Evolutionary conservation across 2,797 vertebrate genomes (phyloP), one percentile per base, ranked within the genome.

Genomic region (Synanceia verrucosa): DNA sequence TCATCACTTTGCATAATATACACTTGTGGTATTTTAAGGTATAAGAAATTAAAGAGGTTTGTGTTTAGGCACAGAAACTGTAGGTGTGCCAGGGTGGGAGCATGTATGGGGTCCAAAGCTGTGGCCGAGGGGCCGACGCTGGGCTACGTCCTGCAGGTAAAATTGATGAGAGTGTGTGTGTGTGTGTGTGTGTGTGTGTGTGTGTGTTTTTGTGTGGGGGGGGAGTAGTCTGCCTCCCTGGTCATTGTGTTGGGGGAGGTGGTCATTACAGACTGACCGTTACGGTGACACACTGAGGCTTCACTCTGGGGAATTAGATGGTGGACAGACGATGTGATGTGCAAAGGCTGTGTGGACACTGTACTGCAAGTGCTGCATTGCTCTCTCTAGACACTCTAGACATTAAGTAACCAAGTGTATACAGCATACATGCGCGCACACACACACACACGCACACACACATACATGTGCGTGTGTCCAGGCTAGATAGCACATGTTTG

Each of bases 231-330:
- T 83, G 43, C 70, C 65, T 79, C 72, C 36, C 29, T 78, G 79
- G 84, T 85, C 87, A 86, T 86, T 85, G 81, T 84, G 76, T 78
- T 16, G 72, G 85, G 88, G 78, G 83, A 86, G 86, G 83, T 71
- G 79, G 85, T 82, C 83, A 86, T 89, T 91, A 89, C 83, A 75
- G 57, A 86, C 87, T 91, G 90, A 91, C 88, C 89, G 81, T 90
- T 91, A 86, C 43, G 65, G 81, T 83, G 82, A 89, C 84, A 88
- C 79, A 82, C 44, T 36, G 81, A 83, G 73, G 79, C 63, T 77
- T 80, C 69, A 82, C 86, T 79, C 82, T 0, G 62, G 87, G 85
- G 86, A 88, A 88, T 87, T 83, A 51, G 50, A 81, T 28, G 82
- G 66, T 78, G 79, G 73, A 79, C 70, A 68, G 70, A 77, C 43